These are phyloP conservation scores for Delia radicum DNA, from an alignment of 1,140 invertebrate genomes.

Conservation along the genomic window DNA sequence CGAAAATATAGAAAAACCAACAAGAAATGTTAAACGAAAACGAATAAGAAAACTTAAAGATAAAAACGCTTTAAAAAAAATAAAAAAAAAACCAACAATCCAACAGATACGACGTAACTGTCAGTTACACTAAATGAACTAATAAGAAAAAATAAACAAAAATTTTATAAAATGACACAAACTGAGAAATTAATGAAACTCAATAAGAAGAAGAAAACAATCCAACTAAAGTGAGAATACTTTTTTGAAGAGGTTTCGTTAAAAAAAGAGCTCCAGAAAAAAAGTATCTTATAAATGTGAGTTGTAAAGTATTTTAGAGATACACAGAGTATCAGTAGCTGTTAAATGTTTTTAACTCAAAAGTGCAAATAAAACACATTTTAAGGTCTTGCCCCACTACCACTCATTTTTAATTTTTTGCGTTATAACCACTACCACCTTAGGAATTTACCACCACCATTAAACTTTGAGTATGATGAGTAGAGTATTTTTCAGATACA, in stretches of 20 bases:
- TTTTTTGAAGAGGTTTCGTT: not conserved
- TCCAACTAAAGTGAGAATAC: not conserved
- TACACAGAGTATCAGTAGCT: not conserved
- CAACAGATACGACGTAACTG: conserved; percentile 25
- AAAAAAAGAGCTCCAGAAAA: conserved; percentile 2
- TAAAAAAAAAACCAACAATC: conserved; percentile 19
- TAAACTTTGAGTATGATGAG: not conserved
- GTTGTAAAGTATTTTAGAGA: not conserved
- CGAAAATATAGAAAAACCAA: not conserved
- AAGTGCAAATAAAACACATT: conserved; percentile 27
- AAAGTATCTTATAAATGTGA: not conserved
- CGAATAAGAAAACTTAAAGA: conserved; percentile 5
- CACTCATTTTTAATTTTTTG: conserved; percentile 3
- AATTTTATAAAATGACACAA: not conserved
- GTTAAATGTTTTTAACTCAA: conserved; percentile 17
- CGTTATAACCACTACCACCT: not conserved
- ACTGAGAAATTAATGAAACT: not conserved
- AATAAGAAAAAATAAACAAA: conserved; percentile 25
- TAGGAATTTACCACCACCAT: not conserved
- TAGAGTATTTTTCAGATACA: not conserved
- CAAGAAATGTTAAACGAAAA: not conserved
- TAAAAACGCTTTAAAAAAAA: conserved; percentile 2
- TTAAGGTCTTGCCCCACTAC: conserved; percentile 52
- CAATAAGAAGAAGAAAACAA: conserved; percentile 25
- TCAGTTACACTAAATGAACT: conserved; percentile 28